Evolutionary conservation across 2,888 invertebrate genomes (phyloP).

Genomic region (Tenthredo mesomela): DNA sequence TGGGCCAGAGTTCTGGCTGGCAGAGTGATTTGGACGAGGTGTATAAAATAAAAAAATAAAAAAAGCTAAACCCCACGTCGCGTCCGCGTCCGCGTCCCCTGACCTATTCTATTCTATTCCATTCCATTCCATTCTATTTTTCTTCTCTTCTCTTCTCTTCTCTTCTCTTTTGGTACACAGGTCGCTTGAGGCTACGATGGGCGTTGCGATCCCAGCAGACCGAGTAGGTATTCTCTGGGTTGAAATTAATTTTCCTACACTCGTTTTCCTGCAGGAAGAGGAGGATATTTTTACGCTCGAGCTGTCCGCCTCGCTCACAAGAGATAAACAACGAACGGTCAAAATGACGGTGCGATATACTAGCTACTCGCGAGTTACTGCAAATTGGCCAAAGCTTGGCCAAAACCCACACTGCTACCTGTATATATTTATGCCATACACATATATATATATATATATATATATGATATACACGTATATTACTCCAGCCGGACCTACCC

Average conservation of each 20-base stretch:
- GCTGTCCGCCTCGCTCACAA: constrained; percentile 22
- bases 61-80: neutral
- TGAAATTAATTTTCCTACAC: constrained; percentile 40
- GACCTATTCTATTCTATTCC: constrained; percentile 16
- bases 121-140: neutral
- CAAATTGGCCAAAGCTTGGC: constrained; percentile 68
- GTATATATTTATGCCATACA: no score
- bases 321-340: constrained; percentile 42
- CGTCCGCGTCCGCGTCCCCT: neutral
- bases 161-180: neutral
- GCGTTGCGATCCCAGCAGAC: neutral
- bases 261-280: neutral
- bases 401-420: constrained; percentile 13
- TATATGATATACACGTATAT: neutral
- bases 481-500: neutral
- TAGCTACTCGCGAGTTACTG: constrained; percentile 67
- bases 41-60: neutral
- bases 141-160: neutral
- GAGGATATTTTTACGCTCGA: constrained; percentile 28
- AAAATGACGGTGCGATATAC: constrained; percentile 16
- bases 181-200: constrained; percentile 13
- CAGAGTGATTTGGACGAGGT: neutral
- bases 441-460: neutral
- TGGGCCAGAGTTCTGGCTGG: neutral
- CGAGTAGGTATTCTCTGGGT: neutral